Base-by-base conservation (phyloP, 2,888 invertebrate genomes). In the Hypomecis atomaria region DNA sequence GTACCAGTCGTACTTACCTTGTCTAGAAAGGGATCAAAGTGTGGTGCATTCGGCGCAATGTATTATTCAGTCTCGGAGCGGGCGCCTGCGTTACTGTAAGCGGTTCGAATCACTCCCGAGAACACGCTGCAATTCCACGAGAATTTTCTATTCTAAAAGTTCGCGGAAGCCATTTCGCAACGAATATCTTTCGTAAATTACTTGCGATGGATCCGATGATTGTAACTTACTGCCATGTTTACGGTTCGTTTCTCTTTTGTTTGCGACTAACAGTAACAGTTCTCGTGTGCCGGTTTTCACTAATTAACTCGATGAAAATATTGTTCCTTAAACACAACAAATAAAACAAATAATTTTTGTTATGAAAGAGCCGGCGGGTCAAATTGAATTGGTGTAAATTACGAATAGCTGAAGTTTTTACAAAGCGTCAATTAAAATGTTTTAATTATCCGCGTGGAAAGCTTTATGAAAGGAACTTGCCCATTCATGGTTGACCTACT, bases 11-110 rank as follows among this genome's bases (percentile, higher is more conserved):
- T 89, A 89, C 91, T 90, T 92, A 89, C 89, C 87, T 88, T 89
- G 90, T 91, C 90, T 90, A 87, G 89, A 85, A 87, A 88, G 85
- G 90, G 91, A 92, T 92, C 90, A 90, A 90, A 90, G 88, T 91
- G 90, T 76, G 88, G 89, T 89, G 90, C 92, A 92, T 90, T 90
- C 90, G 79, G 86, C 81, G 87, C 87, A 84, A 92, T 92, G 90
- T 91, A 90, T 92, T 92, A 92, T 92, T 92, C 92, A 92, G 90
- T 86, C 83, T 74, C 82, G 75, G 78, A 74, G 78, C 84, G 85
- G 80, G 81, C 83, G 84, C 81, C 81, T 80, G 81, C 83, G 84
- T 81, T 82, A 78, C 80, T 86, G 85, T 89, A 89, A 89, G 89
- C 90, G 86, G 86, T 89, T 89, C 87, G 82, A 88, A 87, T 87